Percentiles rank a stretch among this genome's conserved stretches.
Conservation (phyloP, 2,797 vertebrate genomes). For the Erpetoichthys calabaricus region DNA sequence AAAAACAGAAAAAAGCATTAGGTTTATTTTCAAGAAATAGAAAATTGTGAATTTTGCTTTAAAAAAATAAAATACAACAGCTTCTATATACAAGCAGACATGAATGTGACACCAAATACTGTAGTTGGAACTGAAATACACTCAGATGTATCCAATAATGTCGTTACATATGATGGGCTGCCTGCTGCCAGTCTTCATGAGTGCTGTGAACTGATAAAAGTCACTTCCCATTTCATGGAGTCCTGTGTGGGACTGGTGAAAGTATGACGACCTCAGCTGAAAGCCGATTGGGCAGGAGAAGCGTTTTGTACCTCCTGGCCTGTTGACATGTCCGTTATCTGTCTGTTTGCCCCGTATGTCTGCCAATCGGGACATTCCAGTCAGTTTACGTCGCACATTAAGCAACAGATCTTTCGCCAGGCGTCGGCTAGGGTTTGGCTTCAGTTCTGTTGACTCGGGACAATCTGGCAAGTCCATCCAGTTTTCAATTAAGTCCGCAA, state of each 20-base stretch:
- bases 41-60: neutral
- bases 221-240: constrained; percentile 65
- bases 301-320: constrained; percentile 50
- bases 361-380: constrained; percentile 58
- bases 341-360: constrained; percentile 32
- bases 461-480: constrained; percentile 95
- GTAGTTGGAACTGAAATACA: constrained; percentile 1
- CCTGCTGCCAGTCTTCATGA: constrained; percentile 88
- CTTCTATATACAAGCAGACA: constrained; percentile 11
- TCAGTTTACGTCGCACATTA: constrained; percentile 71
- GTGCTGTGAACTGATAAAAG: constrained; percentile 68
- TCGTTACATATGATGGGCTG: constrained; percentile 93
- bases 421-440: constrained; percentile 46
- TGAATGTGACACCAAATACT: constrained; percentile 18
- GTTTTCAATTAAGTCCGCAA: constrained; percentile 90
- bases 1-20: too few relatives aligned
- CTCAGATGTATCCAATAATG: constrained; percentile 81
- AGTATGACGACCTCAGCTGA: constrained; percentile 61
- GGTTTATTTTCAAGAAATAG: too few relatives aligned
- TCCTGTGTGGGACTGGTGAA: constrained; percentile 78
- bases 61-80: neutral
- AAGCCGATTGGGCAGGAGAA: constrained; percentile 75
- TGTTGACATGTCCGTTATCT: constrained; percentile 22
- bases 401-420: constrained; percentile 77
- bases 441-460: constrained; percentile 46